Evolutionary conservation across 2,888 invertebrate genomes (phyloP).

Genomic region (Ectropis crepuscularia): DNA sequence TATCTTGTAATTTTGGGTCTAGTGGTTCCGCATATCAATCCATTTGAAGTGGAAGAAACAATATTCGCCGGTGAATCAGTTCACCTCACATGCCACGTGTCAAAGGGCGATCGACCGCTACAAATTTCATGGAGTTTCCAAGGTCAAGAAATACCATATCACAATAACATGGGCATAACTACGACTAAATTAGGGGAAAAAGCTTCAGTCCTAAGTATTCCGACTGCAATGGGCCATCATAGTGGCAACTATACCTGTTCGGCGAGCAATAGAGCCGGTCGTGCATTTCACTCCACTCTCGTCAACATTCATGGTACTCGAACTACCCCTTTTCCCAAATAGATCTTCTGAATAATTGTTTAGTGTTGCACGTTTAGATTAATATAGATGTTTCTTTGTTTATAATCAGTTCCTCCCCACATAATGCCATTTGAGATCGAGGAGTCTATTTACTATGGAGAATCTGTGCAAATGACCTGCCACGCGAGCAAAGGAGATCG

Average conservation of each 20-base stretch:
- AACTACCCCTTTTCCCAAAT: constrained; percentile 47
- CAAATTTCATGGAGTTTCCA: constrained; percentile 89
- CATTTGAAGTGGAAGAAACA: constrained; percentile 88
- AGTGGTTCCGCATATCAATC: constrained; percentile 87
- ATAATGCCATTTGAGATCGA: constrained; percentile 87
- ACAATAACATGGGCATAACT: constrained; percentile 80
- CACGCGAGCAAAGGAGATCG: constrained; percentile 90
- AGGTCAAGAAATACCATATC: constrained; percentile 85
- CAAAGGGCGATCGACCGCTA: constrained; percentile 89
- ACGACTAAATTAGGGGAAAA: constrained; percentile 83
- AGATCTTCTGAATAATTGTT: constrained; percentile 57
- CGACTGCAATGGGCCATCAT: constrained; percentile 84
- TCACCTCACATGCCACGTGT: constrained; percentile 87
- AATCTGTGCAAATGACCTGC: constrained; percentile 88
- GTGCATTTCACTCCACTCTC: constrained; percentile 81
- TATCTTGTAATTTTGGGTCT: constrained; percentile 43
- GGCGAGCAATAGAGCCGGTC: constrained; percentile 86
- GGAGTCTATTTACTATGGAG: constrained; percentile 88
- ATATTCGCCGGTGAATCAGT: constrained; percentile 88
- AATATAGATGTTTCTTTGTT: constrained; percentile 67
- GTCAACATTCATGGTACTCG: constrained; percentile 86
- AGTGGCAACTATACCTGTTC: constrained; percentile 87
- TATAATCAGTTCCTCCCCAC: constrained; percentile 86
- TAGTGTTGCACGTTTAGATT: constrained; percentile 77
- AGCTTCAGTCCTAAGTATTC: constrained; percentile 84